Percentiles rank a stretch among this genome's conserved stretches.
phyloP scores from a whole-genome alignment of 23 tunicate genomes.

The Styela clava region DNA sequence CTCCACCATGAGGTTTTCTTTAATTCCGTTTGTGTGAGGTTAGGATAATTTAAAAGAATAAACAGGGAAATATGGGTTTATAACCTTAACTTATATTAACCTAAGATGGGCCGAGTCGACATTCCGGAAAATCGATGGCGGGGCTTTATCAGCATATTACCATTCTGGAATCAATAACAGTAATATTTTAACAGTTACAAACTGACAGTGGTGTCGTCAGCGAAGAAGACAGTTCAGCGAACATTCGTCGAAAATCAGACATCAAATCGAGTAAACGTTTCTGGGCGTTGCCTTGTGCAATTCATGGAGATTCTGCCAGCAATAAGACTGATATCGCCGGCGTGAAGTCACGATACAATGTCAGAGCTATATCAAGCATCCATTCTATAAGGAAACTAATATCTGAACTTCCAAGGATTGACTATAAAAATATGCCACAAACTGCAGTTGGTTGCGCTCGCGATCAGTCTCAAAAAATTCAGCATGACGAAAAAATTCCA shows the following conservation, averaged over 20 bases:
- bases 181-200: not conserved
- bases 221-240: not conserved
- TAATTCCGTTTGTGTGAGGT: too few relatives aligned
- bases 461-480: not conserved
- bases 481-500: not conserved
- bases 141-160: too few relatives aligned
- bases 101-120: too few relatives aligned
- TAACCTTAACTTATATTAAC: too few relatives aligned
- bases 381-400: not conserved
- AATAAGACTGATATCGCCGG: not conserved
- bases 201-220: not conserved
- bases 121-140: too few relatives aligned
- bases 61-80: too few relatives aligned
- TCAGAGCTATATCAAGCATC: not conserved
- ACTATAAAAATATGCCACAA: not conserved
- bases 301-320: not conserved
- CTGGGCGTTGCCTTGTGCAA: conserved; percentile 8
- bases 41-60: too few relatives aligned
- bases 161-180: too few relatives aligned
- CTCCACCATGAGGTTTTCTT: too few relatives aligned
- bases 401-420: not conserved
- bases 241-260: not conserved
- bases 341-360: not conserved
- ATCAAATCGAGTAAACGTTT: conserved; percentile 9
- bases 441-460: not conserved